phyloP scores from a whole-genome alignment of 2,797 vertebrate genomes.

The Chaenodraco wilsoni region DNA sequence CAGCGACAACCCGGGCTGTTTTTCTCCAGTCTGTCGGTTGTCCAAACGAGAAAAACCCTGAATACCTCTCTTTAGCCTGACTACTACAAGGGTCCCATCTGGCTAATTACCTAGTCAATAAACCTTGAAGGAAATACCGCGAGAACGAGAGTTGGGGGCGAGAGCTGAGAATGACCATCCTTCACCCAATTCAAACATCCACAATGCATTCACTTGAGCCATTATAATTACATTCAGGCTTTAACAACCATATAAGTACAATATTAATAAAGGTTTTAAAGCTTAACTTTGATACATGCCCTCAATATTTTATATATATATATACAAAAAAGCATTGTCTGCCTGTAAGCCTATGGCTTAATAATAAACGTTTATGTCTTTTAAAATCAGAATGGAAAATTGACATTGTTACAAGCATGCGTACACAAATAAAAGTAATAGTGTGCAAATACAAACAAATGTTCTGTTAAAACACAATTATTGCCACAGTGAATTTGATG shows the following conservation, averaged over 20 bases:
- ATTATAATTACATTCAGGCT: background rate
- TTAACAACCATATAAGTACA: background rate
- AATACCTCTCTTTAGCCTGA: conserved; percentile 25
- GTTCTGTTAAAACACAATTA: background rate
- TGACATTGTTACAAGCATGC: too few relatives aligned
- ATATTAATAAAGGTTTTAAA: background rate
- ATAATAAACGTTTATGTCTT: background rate
- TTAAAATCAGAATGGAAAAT: too few relatives aligned
- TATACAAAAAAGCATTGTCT: background rate
- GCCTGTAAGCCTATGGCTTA: background rate
- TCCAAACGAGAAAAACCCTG: conserved; percentile 13
- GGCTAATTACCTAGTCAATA: conserved; percentile 76
- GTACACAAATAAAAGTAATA: too few relatives aligned
- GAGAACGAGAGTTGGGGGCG: conserved; percentile 49
- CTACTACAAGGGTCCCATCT: conserved; percentile 65
- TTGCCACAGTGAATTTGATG: background rate
- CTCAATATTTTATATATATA: background rate
- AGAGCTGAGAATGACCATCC: conserved; percentile 6
- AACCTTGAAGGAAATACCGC: conserved; percentile 51
- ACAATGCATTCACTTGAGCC: background rate
- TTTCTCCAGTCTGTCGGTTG: conserved; percentile 15
- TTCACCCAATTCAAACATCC: background rate
- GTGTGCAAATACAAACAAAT: background rate
- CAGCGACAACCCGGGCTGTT: background rate
- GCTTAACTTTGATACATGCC: background rate